Evolutionary conservation across 2,888 invertebrate species (phyloP).

Genomic region (Drosophila cyrtoloma): DNA sequence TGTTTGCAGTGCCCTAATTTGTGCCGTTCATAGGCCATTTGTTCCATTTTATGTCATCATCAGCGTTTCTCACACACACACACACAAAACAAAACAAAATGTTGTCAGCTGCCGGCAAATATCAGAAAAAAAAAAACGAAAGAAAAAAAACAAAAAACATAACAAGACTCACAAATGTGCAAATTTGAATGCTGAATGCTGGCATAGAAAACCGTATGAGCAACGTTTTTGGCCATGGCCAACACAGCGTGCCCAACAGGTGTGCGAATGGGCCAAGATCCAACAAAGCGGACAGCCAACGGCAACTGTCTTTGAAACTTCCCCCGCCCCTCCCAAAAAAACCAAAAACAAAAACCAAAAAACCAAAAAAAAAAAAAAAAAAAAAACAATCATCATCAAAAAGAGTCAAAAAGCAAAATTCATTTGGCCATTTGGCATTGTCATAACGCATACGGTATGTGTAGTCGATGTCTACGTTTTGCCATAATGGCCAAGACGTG

Average conservation of each 20-base stretch:
- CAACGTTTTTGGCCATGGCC: constrained; percentile 65
- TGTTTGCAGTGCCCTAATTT: constrained; percentile 78
- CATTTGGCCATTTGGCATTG: constrained; percentile 64
- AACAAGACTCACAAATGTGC: constrained; percentile 54
- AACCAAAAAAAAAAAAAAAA: constrained; percentile 24
- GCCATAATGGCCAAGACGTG: constrained; percentile 77
- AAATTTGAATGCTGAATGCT: constrained; percentile 62
- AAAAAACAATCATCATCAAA: constrained; percentile 37
- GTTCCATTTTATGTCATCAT: constrained; percentile 82
- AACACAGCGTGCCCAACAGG: constrained; percentile 64
- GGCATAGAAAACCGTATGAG: constrained; percentile 54
- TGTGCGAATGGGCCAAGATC: constrained; percentile 68
- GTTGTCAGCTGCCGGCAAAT: constrained; percentile 66
- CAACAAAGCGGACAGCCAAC: constrained; percentile 34
- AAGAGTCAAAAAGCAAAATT: constrained; percentile 40
- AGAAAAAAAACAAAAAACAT: neutral
- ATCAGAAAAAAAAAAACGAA: constrained; percentile 11
- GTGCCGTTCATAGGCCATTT: constrained; percentile 78
- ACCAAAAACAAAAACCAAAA: neutral
- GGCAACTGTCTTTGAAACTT: constrained; percentile 35
- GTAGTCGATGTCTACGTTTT: neutral
- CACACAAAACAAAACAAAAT: constrained; percentile 46
- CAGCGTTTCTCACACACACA: constrained; percentile 30
- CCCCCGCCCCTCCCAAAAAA: constrained; percentile 29
- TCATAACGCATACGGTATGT: constrained; percentile 78